These are phyloP conservation scores for Bruchidius siliquastri DNA, from an alignment of 2,888 invertebrate species.

Conservation along the genomic window DNA sequence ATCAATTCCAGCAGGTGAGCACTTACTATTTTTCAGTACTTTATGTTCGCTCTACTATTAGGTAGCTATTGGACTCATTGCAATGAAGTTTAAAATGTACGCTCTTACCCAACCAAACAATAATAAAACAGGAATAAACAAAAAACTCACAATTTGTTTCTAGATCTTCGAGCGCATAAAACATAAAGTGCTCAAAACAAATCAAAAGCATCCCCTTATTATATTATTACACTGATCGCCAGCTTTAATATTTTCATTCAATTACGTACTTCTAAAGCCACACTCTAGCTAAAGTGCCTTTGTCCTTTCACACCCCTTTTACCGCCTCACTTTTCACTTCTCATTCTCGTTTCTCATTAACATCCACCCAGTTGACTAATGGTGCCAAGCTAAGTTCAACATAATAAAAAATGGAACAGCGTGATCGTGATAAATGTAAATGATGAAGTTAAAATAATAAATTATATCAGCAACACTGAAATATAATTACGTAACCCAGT, in stretches of 20 bases:
- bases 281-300: background rate
- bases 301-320: background rate
- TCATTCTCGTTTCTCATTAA: background rate
- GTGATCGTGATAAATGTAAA: background rate
- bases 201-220: no score
- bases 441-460: background rate
- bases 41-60: no score
- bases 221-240: no score
- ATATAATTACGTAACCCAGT: background rate
- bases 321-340: background rate
- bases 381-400: background rate
- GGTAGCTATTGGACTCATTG: no score
- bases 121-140: no score
- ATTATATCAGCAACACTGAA: background rate
- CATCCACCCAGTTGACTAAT: background rate
- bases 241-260: background rate
- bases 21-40: no score
- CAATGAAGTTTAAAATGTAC: no score
- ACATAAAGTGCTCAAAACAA: no score
- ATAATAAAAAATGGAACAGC: background rate
- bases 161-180: no score
- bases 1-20: no score
- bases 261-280: background rate
- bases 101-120: no score
- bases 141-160: no score